A percentile compares a stretch with the other conserved stretches of the same genome.
These are phyloP conservation scores for Halictus rubicundus DNA, from an alignment of 1,140 invertebrate species.

Conservation along the genomic window DNA sequence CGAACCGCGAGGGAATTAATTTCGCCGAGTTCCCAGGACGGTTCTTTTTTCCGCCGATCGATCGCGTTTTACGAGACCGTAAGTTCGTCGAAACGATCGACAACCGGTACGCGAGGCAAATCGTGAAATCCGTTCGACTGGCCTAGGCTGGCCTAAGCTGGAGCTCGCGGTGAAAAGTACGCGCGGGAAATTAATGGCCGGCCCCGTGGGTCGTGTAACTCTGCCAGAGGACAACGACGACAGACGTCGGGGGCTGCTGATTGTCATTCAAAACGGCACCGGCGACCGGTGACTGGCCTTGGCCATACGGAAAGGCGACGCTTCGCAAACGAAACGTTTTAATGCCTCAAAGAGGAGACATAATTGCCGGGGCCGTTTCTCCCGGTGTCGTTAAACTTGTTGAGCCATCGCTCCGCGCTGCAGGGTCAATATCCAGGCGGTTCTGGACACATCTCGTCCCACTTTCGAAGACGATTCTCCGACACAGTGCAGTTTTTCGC, in stretches of 20 bases:
- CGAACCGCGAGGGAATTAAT: background rate
- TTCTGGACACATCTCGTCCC: background rate
- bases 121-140: background rate
- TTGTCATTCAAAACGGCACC: constrained; percentile 58
- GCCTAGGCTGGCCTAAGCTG: background rate
- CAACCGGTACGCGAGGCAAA: background rate
- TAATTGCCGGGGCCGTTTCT: constrained; percentile 55
- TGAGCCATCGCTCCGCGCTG: constrained; percentile 19
- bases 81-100: background rate
- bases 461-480: background rate
- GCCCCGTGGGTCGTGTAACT: constrained; percentile 2
- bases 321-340: constrained; percentile 52
- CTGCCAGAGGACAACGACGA: constrained; percentile 23
- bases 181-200: constrained; percentile 40
- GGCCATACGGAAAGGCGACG: constrained; percentile 55
- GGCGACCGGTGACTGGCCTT: constrained; percentile 60
- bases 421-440: constrained; percentile 37
- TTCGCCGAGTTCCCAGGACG: background rate
- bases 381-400: constrained; percentile 62
- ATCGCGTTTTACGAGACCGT: constrained; percentile 19
- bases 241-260: constrained; percentile 19
- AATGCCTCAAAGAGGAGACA: constrained; percentile 49
- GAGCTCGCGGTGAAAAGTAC: constrained; percentile 5
- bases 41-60: background rate
- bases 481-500: background rate